Percentiles rank a stretch among this genome's conserved stretches.
Evolutionary conservation across 2,113 vertebrate genomes (phyloP).

Genomic region (Daubentonia madagascariensis): DNA sequence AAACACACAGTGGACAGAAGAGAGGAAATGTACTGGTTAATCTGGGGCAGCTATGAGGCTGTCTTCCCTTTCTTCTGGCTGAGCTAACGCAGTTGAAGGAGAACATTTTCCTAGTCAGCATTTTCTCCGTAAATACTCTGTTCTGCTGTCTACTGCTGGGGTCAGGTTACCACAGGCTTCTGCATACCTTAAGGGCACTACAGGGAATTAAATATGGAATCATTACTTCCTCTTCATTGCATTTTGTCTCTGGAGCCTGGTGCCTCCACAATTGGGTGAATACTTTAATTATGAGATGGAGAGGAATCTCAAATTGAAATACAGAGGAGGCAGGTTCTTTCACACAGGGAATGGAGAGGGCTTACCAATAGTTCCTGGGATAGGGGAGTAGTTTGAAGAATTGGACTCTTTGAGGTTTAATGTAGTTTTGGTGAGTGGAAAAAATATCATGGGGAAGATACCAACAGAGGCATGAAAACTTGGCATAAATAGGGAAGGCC

Average conservation of each 20-base stretch:
- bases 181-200: not conserved
- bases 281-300: constrained; percentile 28
- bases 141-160: not conserved
- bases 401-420: not conserved
- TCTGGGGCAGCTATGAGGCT: not conserved
- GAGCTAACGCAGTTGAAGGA: not conserved
- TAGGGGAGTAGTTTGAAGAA: not conserved
- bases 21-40: not conserved
- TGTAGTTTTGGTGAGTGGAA: not conserved
- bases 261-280: not conserved
- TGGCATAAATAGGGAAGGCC: not conserved
- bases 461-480: not conserved
- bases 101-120: not conserved
- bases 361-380: not conserved
- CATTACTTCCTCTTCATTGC: not conserved
- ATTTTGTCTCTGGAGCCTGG: not conserved
- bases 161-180: not conserved
- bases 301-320: not conserved
- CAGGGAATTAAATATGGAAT: not conserved
- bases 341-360: not conserved
- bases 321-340: not conserved
- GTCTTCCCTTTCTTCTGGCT: not conserved
- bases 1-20: not conserved
- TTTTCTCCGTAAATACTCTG: not conserved
- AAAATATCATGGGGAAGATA: not conserved